These are phyloP conservation scores for Tinamus guttatus DNA, from an alignment of 2,113 vertebrate genomes.

Conservation along the genomic window DNA sequence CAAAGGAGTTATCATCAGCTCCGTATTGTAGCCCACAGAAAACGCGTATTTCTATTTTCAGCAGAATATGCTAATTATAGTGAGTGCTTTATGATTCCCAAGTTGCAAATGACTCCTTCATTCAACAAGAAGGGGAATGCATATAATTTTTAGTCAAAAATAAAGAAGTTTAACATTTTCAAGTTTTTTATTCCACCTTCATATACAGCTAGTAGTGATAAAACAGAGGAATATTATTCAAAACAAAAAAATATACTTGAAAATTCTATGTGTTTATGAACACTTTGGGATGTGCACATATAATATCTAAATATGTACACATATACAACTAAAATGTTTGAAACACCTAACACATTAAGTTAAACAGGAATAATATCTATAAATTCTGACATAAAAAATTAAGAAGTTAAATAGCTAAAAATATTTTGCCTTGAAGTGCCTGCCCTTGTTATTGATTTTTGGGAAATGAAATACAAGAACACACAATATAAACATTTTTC, in stretches of 20 bases:
- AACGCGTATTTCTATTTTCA: constrained; percentile 34
- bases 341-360: neutral
- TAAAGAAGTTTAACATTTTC: neutral
- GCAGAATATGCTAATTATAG: neutral
- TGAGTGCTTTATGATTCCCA: neutral
- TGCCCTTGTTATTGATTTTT: constrained; percentile 46
- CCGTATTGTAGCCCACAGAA: neutral
- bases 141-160: neutral
- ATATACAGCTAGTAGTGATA: neutral
- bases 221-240: neutral
- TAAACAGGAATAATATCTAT: neutral
- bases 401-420: neutral
- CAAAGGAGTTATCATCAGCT: neutral
- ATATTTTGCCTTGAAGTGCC: constrained; percentile 32
- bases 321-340: neutral
- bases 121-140: neutral
- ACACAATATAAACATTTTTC: constrained; percentile 7
- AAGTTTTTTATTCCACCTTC: neutral
- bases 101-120: constrained; percentile 17
- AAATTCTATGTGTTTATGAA: neutral
- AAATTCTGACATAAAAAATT: neutral
- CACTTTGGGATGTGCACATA: neutral
- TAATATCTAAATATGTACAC: neutral
- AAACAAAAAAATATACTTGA: neutral
- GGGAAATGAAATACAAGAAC: constrained; percentile 26